Conservation (phyloP, 1,140 invertebrate genomes). For the Ericerus pela region DNA sequence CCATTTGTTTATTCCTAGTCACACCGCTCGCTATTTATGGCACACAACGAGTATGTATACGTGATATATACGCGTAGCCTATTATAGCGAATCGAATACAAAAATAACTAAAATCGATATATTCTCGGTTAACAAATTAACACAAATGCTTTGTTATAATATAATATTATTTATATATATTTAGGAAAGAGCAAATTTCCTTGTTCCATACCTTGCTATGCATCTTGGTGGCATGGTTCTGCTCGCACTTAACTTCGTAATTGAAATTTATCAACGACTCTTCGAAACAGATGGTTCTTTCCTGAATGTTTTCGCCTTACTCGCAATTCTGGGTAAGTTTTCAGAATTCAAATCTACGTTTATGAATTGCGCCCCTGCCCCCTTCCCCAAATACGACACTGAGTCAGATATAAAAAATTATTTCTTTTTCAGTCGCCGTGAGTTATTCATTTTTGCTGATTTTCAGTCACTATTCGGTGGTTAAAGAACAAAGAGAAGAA, state of each 20-base stretch:
- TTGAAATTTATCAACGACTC: background rate
- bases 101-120: background rate
- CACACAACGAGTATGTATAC: background rate
- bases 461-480: background rate
- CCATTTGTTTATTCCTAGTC: background rate
- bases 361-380: background rate
- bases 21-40: background rate
- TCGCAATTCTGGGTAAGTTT: background rate
- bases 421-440: background rate
- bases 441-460: background rate
- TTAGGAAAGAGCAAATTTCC: background rate
- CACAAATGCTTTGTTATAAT: background rate
- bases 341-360: background rate
- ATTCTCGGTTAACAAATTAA: background rate
- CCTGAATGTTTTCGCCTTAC: background rate
- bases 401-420: background rate
- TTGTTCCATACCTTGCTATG: background rate
- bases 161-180: background rate
- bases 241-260: background rate
- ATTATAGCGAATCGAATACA: background rate
- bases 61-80: background rate
- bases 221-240: background rate
- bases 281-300: background rate
- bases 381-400: background rate
- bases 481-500: slow-evolving; percentile 5